These are phyloP conservation scores for Hybognathus amarus DNA, from an alignment of 2,797 vertebrate species.

Conservation along the genomic window DNA sequence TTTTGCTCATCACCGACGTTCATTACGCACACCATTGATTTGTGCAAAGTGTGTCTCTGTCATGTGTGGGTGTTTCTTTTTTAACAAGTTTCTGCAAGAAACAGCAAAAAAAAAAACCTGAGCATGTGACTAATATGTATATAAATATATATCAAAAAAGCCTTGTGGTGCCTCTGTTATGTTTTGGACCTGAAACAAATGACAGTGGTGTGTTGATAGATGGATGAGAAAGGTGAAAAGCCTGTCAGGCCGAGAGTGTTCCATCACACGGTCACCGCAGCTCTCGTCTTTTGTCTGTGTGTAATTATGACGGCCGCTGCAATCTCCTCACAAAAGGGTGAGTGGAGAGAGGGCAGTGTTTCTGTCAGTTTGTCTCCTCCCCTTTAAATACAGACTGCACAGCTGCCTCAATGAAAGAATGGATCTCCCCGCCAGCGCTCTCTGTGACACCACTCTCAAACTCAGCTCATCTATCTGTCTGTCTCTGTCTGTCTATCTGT, in stretches of 20 bases:
- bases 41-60: constrained; percentile 28
- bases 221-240: constrained; percentile 62
- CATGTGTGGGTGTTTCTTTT: constrained; percentile 28
- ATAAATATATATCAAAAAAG: constrained; percentile 11
- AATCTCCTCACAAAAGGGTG: constrained; percentile 57
- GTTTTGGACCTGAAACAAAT: constrained; percentile 48
- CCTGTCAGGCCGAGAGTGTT: constrained; percentile 49
- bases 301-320: constrained; percentile 57
- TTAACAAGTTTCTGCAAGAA: constrained; percentile 38
- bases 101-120: not conserved
- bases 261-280: constrained; percentile 25
- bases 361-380: constrained; percentile 60
- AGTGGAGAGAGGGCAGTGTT: constrained; percentile 56
- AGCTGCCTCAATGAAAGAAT: constrained; percentile 50
- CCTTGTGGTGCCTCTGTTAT: constrained; percentile 19
- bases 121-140: constrained; percentile 39
- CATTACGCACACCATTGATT: constrained; percentile 28
- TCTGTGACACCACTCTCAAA: constrained; percentile 24
- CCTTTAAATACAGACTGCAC: constrained; percentile 63
- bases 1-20: constrained; percentile 11
- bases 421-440: constrained; percentile 9
- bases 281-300: constrained; percentile 50
- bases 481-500: not conserved
- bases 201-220: constrained; percentile 47
- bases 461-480: constrained; percentile 30